These are phyloP conservation scores for Indri indri DNA, from an alignment of 2,113 vertebrate species.

Conservation along the genomic window DNA sequence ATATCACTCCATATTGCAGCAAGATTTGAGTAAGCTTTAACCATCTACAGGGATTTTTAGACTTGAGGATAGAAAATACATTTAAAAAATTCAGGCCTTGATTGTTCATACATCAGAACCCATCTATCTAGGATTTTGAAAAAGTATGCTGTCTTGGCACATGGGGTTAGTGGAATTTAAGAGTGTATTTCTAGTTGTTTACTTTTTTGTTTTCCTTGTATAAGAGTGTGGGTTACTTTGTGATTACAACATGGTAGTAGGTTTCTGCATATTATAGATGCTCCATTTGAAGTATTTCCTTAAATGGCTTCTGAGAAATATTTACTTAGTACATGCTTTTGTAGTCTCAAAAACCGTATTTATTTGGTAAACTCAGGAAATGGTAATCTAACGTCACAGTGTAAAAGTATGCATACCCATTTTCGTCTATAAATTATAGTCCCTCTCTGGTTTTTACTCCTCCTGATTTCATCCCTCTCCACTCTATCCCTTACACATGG, in stretches of 20 bases:
- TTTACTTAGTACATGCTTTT: background rate
- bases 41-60: background rate
- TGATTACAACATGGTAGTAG: background rate
- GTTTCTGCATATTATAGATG: background rate
- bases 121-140: background rate
- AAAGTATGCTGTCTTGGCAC: background rate
- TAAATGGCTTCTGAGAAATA: background rate
- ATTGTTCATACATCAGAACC: background rate
- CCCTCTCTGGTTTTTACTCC: background rate
- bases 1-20: background rate
- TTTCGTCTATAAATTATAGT: background rate
- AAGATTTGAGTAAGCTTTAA: background rate
- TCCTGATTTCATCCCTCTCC: background rate
- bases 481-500: background rate
- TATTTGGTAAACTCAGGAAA: constrained; percentile 33
- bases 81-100: background rate
- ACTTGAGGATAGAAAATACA: background rate
- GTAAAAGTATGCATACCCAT: background rate
- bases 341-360: background rate
- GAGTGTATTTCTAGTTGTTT: background rate
- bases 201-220: background rate
- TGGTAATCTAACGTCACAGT: background rate
- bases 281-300: background rate
- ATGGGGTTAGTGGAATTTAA: background rate
- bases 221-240: background rate